Percentiles rank a stretch among this genome's conserved stretches.
These are phyloP conservation scores for Ophonus ardosiacus DNA, from an alignment of 2,888 invertebrate genomes.

Conservation along the genomic window DNA sequence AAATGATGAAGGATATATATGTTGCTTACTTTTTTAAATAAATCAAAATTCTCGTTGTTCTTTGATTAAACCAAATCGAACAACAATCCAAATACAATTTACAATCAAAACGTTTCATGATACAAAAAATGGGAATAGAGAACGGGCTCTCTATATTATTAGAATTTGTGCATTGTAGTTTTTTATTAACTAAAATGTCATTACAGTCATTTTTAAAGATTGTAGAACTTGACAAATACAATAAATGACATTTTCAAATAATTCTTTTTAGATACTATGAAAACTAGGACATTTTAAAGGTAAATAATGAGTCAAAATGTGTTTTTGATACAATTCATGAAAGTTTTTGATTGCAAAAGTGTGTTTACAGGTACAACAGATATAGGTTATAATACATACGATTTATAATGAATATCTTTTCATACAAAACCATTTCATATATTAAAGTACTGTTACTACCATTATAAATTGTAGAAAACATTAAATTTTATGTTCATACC, in stretches of 20 bases:
- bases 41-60: too few relatives aligned
- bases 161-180: too few relatives aligned
- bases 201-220: too few relatives aligned
- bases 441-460: constrained; percentile 13
- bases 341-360: not conserved
- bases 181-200: too few relatives aligned
- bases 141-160: too few relatives aligned
- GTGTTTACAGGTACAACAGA: not conserved
- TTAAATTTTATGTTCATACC: constrained; percentile 43
- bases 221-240: not conserved
- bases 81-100: too few relatives aligned
- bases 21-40: too few relatives aligned
- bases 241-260: not conserved
- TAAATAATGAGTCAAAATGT: not conserved
- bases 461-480: constrained; percentile 38
- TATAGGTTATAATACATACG: constrained; percentile 35
- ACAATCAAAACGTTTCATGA: too few relatives aligned
- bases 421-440: constrained; percentile 32
- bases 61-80: too few relatives aligned
- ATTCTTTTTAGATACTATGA: not conserved
- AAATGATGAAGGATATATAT: too few relatives aligned
- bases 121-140: too few relatives aligned
- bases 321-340: not conserved
- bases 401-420: constrained; percentile 20
- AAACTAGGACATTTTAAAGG: not conserved